Evolutionary conservation across 1,140 invertebrate genomes (phyloP), one percentile per base, ranked within the genome.

Genomic region (Drosophila oshimai): DNA sequence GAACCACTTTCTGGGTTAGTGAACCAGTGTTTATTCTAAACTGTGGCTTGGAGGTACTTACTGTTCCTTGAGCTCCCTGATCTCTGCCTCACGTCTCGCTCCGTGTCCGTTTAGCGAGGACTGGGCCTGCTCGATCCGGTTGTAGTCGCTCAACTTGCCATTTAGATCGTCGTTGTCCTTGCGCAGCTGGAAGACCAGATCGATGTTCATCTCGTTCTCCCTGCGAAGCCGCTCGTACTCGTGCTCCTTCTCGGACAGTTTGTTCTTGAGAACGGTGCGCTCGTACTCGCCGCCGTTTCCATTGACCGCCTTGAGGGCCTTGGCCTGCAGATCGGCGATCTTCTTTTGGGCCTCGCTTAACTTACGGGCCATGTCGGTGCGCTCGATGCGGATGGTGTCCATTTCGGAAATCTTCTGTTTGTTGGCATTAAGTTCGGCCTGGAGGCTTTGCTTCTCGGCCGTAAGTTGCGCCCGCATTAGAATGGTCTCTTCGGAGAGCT

Each of bases 141-240:
- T 95, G 78, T 95, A 97, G 89, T 98, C 97, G 75, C 96, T 96
- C 6, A 97, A 81, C 91, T 97, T 97, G 61, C 94, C 93, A 44
- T 93, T 93, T 0, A 97, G 90, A 73, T 97, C 97, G 60, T 98
- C 97, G 80, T 95, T 95, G 94, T 93, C 94, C 91, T 93, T 94
- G 53, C 93, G 93, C 61, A 95, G 89, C 68, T 94, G 94, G 45
- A 95, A 93, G 49, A 95, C 92, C 89, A 96, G 94, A 76, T 96
- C 94, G 47, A 93, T 92, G 42, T 96, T 92, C 39, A 95, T 93
- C 46, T 95, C 93, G 67, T 94, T 94, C 84, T 96, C 95, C 49
- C 94, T 94, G 39, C 94, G 94, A n/a, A 96, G 89, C 47, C 94
- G 93, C 15, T 95, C 95, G 6, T 96, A 92, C 68, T 97, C 95